These are phyloP conservation scores for Tokudaia muenninki DNA, from an alignment of 2,797 vertebrate genomes.

Conservation along the genomic window DNA sequence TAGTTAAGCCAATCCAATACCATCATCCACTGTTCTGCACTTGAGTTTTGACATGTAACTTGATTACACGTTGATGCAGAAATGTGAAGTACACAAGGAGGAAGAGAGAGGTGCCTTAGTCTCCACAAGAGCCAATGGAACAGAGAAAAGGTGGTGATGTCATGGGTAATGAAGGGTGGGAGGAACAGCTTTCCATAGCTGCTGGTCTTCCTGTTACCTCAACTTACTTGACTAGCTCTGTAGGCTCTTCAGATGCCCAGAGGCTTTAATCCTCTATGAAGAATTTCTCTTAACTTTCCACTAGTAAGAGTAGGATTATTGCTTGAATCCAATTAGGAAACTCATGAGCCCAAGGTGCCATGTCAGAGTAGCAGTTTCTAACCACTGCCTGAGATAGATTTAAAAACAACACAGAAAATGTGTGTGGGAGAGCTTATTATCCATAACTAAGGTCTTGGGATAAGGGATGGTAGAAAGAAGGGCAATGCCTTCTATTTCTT, in stretches of 20 bases:
- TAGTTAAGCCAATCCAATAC: neutral
- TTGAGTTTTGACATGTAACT: neutral
- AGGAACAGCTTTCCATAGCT: neutral
- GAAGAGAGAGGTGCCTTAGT: neutral
- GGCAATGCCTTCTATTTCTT: neutral
- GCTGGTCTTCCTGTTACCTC: neutral
- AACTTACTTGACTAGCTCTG: neutral
- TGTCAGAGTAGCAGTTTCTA: slow-evolving; percentile 36
- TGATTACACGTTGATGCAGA: neutral
- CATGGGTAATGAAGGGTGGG: neutral
- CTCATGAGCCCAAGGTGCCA: neutral
- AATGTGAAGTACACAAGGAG: slow-evolving; percentile 8
- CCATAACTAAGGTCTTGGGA: neutral
- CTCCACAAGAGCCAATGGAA: neutral
- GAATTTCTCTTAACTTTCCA: slow-evolving; percentile 45
- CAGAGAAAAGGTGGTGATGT: neutral
- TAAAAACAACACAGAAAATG: slow-evolving; percentile 36
- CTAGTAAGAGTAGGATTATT: neutral
- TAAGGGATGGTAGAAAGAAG: neutral
- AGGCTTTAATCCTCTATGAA: neutral
- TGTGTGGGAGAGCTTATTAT: neutral
- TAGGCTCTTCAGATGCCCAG: neutral
- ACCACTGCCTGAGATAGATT: neutral
- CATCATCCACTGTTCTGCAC: neutral
- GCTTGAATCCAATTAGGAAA: neutral